These are phyloP conservation scores for Lithophane socia DNA, from an alignment of 2,888 invertebrate species.

Conservation along the genomic window DNA sequence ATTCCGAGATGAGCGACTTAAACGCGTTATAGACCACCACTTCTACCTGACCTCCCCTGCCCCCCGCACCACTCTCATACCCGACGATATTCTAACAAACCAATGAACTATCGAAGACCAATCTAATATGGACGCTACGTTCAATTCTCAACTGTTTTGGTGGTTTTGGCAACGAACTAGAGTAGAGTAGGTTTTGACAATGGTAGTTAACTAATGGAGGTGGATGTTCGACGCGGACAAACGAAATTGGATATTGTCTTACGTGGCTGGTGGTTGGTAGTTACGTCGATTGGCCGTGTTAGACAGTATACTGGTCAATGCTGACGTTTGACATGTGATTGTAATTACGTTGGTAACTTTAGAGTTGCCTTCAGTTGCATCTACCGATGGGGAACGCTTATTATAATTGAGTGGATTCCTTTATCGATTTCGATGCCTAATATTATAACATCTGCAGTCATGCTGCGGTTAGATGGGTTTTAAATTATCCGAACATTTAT, in stretches of 20 bases:
- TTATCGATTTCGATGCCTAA: constrained; percentile 7
- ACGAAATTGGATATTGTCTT: constrained; percentile 83
- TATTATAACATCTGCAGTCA: not conserved
- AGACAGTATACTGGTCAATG: constrained; percentile 69
- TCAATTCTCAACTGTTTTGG: constrained; percentile 86
- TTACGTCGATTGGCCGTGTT: constrained; percentile 73
- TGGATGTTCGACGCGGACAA: constrained; percentile 74
- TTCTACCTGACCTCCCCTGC: constrained; percentile 70
- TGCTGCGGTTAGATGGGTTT: not conserved
- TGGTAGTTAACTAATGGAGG: constrained; percentile 88
- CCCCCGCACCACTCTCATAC: constrained; percentile 55
- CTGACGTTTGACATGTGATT: constrained; percentile 65
- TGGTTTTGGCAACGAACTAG: constrained; percentile 81
- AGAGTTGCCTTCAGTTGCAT: constrained; percentile 31
- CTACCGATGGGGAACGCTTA: not conserved
- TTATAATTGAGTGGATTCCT: constrained; percentile 13
- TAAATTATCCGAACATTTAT: not conserved
- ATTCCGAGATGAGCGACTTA: constrained; percentile 90
- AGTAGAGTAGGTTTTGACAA: constrained; percentile 89
- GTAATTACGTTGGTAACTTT: constrained; percentile 64
- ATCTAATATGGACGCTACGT: constrained; percentile 76
- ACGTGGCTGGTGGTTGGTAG: constrained; percentile 67
- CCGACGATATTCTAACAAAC: constrained; percentile 66
- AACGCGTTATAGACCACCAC: constrained; percentile 85
- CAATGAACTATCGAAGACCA: constrained; percentile 72